phyloP scores from a whole-genome alignment of 1,140 invertebrate species.

The Homalodisca vitripennis region DNA sequence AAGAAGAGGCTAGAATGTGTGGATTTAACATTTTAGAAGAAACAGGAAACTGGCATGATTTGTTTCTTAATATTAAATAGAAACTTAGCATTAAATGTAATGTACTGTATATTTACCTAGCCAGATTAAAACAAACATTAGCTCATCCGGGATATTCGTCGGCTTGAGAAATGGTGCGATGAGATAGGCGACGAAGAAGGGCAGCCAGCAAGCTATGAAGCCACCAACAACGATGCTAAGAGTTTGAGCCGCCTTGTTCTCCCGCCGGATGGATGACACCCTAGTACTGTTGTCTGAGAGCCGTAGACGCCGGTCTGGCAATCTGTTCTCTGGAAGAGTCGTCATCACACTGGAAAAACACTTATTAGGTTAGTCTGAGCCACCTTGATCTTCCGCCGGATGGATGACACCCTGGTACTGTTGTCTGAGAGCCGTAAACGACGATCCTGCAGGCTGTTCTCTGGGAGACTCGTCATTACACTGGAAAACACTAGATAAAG shows the following conservation, averaged over 20 bases:
- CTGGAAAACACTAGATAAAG: not conserved
- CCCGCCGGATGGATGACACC: slow-evolving; percentile 65
- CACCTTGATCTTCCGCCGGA: slow-evolving; percentile 77
- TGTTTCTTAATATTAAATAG: no score
- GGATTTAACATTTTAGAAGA: no score
- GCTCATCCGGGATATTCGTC: slow-evolving; percentile 51
- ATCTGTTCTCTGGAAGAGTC: slow-evolving; percentile 18
- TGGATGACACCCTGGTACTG: slow-evolving; percentile 57
- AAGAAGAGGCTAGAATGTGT: no score
- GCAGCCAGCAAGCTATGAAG: slow-evolving; percentile 87
- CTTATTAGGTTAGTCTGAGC: slow-evolving; percentile 66
- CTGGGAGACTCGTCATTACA: slow-evolving; percentile 26
- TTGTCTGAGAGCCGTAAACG: slow-evolving; percentile 35
- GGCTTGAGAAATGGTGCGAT: slow-evolving; percentile 68
- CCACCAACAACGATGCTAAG: slow-evolving; percentile 89
- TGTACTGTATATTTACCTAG: no score
- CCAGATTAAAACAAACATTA: slow-evolving; percentile 86
- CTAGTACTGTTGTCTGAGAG: slow-evolving; percentile 45
- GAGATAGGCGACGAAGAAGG: slow-evolving; percentile 86
- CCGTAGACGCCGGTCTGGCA: slow-evolving; percentile 27
- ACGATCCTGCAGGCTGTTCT: slow-evolving; percentile 22
- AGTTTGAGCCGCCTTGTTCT: slow-evolving; percentile 87
- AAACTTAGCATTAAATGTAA: no score
- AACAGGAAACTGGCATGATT: no score
- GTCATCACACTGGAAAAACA: slow-evolving; percentile 26